Percentiles rank a stretch among this genome's conserved stretches.
Conservation (phyloP, 2,113 vertebrate genomes). For the Corythaeola cristata region DNA sequence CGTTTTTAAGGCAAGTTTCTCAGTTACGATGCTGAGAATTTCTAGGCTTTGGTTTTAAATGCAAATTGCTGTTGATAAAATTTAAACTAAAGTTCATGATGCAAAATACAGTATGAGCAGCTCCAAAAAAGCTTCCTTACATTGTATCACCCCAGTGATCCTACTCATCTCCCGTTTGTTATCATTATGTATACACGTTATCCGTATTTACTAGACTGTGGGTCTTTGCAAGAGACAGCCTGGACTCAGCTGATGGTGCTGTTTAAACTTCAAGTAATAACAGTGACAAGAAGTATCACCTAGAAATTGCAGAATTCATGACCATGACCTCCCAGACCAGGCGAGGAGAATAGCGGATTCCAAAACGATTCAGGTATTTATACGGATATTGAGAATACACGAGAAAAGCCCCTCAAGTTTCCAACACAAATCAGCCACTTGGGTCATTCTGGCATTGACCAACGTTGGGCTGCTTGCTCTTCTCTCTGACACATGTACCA, state of each 20-base stretch:
- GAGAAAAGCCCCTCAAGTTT: neutral
- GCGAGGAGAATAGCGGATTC: neutral
- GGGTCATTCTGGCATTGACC: neutral
- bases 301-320: neutral
- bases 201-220: too few species aligned
- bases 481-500: neutral
- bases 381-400: neutral
- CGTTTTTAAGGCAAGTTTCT: neutral
- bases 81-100: neutral
- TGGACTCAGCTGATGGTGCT: neutral
- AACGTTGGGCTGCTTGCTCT: neutral
- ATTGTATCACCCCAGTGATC: neutral
- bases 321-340: neutral
- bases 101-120: neutral
- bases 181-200: fast-evolving
- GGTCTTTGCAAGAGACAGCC: neutral
- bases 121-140: neutral
- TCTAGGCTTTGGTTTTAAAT: neutral
- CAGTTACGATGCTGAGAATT: neutral
- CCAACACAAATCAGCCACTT: neutral
- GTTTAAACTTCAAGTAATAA: neutral
- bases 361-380: neutral
- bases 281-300: neutral
- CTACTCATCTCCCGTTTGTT: neutral
- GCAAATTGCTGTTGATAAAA: neutral